Base-by-base conservation (phyloP, 2,888 invertebrate genomes). In the Drosophila siamana region DNA sequence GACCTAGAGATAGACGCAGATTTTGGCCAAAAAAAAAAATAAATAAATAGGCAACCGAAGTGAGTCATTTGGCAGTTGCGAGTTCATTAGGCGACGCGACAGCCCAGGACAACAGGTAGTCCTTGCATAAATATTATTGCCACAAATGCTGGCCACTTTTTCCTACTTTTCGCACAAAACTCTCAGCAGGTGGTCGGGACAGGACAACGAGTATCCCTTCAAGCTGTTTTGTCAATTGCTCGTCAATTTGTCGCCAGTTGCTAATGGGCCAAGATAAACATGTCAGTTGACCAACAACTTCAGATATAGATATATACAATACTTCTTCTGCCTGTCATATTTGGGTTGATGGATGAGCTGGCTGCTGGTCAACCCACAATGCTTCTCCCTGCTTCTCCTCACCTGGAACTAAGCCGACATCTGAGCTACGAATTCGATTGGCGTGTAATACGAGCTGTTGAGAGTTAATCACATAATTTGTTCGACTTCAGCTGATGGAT, bases 81-180 rank as follows among this genome's bases (percentile, higher is more conserved):
- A 66, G 70, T 77, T 84, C 70, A 80, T 84, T 83, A 71, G 67
- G 15, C 60, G 26, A 26, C 44, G 80, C 69, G 86, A 67, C 71
- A 63, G 19, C 19, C 19, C 69, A 64, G 73, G 62, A 50, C 28
- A 11, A 38, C 61, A 61, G 61, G 60, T 70, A 77, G 74, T 24
- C 19, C 28, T 52, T 47, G 78, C 84, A 69, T 74, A 88, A 85
- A 85, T 85, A 88, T 85, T 85, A 83, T 85, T 69, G 87, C 88
- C 84, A 80, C 88, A 85, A 84, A 38, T 15, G 26, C 26, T 26
- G 26, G 26, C 36, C 38, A 69, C 61, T 57, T 50, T 77, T 81
- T n/a, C n/a, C n/a, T n/a, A n/a, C n/a, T n/a, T n/a, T 81, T 87
- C 83, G 88, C 85, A 88, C 80, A 81, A 86, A 80, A 67, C n/a